Percentiles rank a stretch among this genome's conserved stretches.
Conservation (phyloP, 1,140 invertebrate genomes). For the Glossosoma conforme region DNA sequence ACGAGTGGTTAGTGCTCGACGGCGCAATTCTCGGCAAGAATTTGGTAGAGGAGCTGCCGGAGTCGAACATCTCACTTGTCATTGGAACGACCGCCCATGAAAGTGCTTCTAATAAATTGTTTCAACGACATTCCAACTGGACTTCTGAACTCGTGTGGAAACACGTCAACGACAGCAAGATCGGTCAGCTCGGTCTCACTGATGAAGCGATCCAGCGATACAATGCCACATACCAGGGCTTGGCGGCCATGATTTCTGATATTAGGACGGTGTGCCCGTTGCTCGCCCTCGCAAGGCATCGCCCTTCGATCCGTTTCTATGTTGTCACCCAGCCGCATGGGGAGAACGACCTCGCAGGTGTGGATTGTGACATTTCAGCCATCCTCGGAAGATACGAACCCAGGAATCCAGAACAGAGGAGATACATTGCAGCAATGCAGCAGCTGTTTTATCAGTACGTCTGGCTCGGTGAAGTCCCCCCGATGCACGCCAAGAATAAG, state of each 20-base stretch:
- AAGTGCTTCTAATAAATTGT: conserved; percentile 54
- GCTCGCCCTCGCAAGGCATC: conserved; percentile 55
- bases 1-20: conserved; percentile 72
- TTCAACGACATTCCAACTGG: conserved; percentile 56
- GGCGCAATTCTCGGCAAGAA: conserved; percentile 61
- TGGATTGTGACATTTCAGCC: conserved; percentile 65
- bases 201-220: conserved; percentile 59
- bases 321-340: conserved; percentile 60
- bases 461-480: conserved; percentile 61
- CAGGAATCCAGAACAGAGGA: conserved; percentile 62
- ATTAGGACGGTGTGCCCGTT: conserved; percentile 76
- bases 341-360: conserved; percentile 53
- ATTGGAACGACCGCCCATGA: conserved; percentile 71
- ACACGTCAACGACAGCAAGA: conserved; percentile 58
- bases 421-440: conserved; percentile 73
- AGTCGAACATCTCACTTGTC: conserved; percentile 49
- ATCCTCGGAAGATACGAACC: conserved; percentile 72
- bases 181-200: conserved; percentile 56
- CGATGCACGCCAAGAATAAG: conserved; percentile 46
- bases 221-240: conserved; percentile 59
- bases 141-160: conserved; percentile 56
- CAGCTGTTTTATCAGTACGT: conserved; percentile 78
- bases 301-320: conserved; percentile 63
- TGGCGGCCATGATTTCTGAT: conserved; percentile 70
- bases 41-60: conserved; percentile 55